Evolutionary conservation across 1,140 invertebrate genomes (phyloP).

Genomic region (Eumeta japonica): DNA sequence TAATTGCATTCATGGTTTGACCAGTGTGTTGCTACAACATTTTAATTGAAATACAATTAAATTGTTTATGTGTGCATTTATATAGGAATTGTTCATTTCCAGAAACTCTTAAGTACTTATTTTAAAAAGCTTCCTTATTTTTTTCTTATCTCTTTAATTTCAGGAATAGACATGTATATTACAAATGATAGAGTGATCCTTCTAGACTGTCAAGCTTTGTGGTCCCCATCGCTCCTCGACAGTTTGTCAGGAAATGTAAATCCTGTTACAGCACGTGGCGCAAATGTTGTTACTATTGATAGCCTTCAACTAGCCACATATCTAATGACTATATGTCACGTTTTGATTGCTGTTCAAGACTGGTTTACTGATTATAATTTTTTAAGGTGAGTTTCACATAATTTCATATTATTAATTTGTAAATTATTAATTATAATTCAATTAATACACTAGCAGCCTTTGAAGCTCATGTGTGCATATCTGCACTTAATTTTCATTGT

Average conservation of each 20-base stretch:
- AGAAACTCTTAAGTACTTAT: no score
- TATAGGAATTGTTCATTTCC: no score
- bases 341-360: constrained; percentile 82
- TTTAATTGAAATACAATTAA: no score
- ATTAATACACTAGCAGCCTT: no score
- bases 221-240: constrained; percentile 42
- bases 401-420: no score
- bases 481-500: no score
- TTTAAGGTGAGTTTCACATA: constrained; percentile 46
- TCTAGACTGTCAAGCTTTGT: constrained; percentile 61
- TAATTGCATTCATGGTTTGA: no score
- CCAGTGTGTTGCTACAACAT: no score
- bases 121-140: no score
- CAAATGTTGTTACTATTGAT: constrained; percentile 63
- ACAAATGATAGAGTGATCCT: constrained; percentile 63
- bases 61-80: no score
- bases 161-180: constrained; percentile 62
- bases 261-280: constrained; percentile 53
- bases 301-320: constrained; percentile 78
- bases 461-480: no score
- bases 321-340: constrained; percentile 85
- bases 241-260: constrained; percentile 34
- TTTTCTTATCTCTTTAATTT: constrained; percentile 12
- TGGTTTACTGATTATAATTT: constrained; percentile 77
- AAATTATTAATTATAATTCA: no score